Evolutionary conservation across 2,113 vertebrate species (phyloP).

Genomic region (Bos indicus): DNA sequence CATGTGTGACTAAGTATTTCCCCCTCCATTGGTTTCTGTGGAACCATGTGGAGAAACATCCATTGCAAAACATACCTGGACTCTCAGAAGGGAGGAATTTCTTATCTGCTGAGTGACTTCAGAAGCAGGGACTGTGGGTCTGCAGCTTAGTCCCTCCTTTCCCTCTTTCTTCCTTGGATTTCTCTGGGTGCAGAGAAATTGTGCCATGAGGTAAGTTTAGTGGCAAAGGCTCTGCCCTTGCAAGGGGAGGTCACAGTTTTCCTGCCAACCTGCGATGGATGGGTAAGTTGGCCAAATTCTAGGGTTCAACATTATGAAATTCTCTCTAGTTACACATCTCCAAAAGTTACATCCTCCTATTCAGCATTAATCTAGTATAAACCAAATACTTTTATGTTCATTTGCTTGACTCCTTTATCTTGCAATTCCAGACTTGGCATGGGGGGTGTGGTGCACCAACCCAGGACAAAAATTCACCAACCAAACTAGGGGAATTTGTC

Average conservation of each 20-base stretch:
- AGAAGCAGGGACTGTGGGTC: background rate
- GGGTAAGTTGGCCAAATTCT: background rate
- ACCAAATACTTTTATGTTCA: background rate
- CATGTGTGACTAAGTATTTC: background rate
- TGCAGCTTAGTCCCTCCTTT: background rate
- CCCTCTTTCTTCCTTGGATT: background rate
- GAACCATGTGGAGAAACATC: background rate
- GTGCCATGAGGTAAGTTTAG: background rate
- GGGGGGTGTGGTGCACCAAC: background rate
- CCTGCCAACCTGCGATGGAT: background rate
- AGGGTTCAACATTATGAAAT: background rate
- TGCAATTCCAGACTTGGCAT: background rate
- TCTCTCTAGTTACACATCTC: background rate
- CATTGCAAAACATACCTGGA: background rate
- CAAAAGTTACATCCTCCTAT: background rate
- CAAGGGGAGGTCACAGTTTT: background rate
- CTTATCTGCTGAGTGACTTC: background rate
- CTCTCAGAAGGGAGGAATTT: background rate
- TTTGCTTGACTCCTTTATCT: background rate
- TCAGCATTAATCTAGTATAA: background rate
- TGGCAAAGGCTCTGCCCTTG: background rate
- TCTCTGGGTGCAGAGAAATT: background rate
- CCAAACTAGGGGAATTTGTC: background rate
- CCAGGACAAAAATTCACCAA: background rate
- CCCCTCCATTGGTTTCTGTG: background rate